Evolutionary conservation across 2,888 invertebrate species (phyloP).

Genomic region (Leuctra nigra): DNA sequence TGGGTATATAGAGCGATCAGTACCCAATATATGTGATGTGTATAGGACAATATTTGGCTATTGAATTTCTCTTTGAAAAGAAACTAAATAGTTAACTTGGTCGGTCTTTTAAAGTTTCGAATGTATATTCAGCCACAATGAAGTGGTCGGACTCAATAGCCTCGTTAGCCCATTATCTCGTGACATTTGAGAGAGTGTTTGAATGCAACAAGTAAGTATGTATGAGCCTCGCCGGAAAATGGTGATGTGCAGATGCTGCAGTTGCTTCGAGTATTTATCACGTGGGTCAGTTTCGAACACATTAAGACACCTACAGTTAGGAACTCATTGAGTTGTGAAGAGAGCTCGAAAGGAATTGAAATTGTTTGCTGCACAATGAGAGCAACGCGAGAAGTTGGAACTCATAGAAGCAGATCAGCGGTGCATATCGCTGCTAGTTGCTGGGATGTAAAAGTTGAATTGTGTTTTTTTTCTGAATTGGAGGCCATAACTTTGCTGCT

Average conservation of each 20-base stretch:
- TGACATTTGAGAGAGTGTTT: neutral
- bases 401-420: too few relatives aligned
- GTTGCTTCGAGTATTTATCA: neutral
- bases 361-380: too few relatives aligned
- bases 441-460: too few relatives aligned
- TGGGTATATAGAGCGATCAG: neutral
- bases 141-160: slow-evolving; percentile 7
- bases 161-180: neutral
- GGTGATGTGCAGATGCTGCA: too few relatives aligned
- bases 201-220: too few relatives aligned
- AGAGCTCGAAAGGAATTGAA: too few relatives aligned
- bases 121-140: neutral
- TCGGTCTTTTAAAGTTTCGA: slow-evolving; percentile 11
- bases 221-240: neutral
- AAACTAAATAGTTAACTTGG: slow-evolving; percentile 15
- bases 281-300: neutral
- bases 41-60: slow-evolving; percentile 23
- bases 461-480: too few relatives aligned
- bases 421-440: too few relatives aligned
- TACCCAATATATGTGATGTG: neutral
- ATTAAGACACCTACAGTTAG: too few relatives aligned
- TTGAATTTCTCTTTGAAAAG: slow-evolving; percentile 19
- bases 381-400: too few relatives aligned
- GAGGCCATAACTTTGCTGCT: too few relatives aligned
- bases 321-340: too few relatives aligned